phyloP scores from a whole-genome alignment of 2,797 vertebrate species.

The Chiloscyllium punctatum region DNA sequence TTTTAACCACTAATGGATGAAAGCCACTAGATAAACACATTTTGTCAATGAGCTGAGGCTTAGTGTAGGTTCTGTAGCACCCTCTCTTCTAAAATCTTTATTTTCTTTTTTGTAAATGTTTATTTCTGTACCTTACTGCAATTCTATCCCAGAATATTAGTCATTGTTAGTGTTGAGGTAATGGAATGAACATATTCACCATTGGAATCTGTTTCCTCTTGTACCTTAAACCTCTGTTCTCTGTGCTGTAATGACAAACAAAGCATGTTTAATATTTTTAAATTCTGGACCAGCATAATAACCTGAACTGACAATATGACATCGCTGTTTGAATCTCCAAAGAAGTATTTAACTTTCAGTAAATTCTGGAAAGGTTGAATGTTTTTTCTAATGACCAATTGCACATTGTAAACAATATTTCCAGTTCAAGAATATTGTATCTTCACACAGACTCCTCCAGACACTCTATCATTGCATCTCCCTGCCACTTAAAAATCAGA shows the following conservation, averaged over 20 bases:
- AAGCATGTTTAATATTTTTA: background rate
- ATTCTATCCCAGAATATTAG: background rate
- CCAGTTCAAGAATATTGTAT: background rate
- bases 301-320: background rate
- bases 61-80: background rate
- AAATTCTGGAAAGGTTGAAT: background rate
- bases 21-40: background rate
- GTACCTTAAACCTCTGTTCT: background rate
- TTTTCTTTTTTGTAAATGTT: background rate
- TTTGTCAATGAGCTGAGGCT: background rate
- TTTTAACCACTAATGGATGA: background rate
- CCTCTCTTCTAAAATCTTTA: background rate
- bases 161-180: background rate
- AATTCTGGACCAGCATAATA: background rate
- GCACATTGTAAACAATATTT: background rate
- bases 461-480: background rate
- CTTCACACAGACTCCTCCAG: background rate
- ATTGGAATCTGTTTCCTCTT: background rate
- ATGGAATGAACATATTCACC: background rate
- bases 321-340: background rate
- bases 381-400: background rate
- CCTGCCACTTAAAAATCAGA: background rate
- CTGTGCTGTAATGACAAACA: background rate
- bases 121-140: background rate
- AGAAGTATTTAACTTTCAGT: background rate